Conservation (phyloP, 2,113 vertebrate species). For the Charina bottae region DNA sequence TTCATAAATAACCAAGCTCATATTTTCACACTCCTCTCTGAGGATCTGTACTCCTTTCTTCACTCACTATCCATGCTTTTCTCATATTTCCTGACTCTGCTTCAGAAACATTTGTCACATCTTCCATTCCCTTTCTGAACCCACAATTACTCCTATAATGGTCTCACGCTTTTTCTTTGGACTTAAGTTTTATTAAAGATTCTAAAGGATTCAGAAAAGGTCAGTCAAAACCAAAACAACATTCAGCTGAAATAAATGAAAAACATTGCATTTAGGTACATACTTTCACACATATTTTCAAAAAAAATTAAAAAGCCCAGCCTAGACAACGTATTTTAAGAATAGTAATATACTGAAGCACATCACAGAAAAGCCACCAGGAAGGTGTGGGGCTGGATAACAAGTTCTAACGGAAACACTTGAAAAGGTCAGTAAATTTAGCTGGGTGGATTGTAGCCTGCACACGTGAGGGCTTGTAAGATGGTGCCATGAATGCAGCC, state of each 20-base stretch:
- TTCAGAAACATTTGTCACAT: not conserved
- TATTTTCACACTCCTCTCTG: not conserved
- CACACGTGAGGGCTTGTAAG: not conserved
- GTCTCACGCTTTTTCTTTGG: conserved; percentile 4
- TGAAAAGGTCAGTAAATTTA: not conserved
- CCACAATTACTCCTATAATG: conserved; percentile 7
- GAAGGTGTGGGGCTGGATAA: not conserved
- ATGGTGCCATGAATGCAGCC: not conserved
- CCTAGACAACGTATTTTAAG: not conserved
- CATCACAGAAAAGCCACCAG: not conserved
- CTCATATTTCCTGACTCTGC: not conserved
- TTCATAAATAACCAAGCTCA: not conserved
- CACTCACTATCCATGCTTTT: not conserved
- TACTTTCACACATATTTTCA: not conserved
- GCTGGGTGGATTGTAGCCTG: not conserved
- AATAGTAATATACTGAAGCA: not conserved
- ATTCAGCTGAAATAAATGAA: not conserved
- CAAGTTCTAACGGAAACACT: not conserved
- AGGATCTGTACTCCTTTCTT: not conserved
- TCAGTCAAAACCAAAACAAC: not conserved
- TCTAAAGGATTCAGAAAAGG: not conserved
- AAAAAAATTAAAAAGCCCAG: not conserved
- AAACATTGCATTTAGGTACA: not conserved
- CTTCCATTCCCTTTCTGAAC: not conserved
- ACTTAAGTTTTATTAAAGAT: not conserved